Percentiles rank a stretch among this genome's conserved stretches.
Evolutionary conservation across 1,140 invertebrate species (phyloP).

Genomic region (Cotesia glomerata): DNA sequence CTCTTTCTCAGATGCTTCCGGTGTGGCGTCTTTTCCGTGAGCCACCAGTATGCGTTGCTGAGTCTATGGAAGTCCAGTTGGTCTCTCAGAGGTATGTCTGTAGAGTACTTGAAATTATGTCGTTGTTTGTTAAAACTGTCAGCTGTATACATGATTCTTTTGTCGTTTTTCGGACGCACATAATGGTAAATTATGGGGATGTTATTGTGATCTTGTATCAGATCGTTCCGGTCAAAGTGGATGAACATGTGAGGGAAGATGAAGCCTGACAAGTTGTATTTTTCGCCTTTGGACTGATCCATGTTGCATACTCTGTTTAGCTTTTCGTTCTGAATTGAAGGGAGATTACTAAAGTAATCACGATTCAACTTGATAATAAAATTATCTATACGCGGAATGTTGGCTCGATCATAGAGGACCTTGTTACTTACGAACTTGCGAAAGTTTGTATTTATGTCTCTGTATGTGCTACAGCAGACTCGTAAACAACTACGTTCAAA

Average conservation of each 20-base stretch:
- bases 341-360: neutral
- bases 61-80: constrained; percentile 1
- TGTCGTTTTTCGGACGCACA: neutral
- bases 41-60: neutral
- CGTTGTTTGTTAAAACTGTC: too few species aligned
- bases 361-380: constrained; percentile 1
- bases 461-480: neutral
- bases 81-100: neutral
- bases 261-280: neutral
- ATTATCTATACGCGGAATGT: neutral
- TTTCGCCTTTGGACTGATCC: too few species aligned
- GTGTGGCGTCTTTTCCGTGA: neutral
- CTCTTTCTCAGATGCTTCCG: neutral
- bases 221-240: neutral
- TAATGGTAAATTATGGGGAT: constrained; percentile 7
- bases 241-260: constrained; percentile 2
- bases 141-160: neutral
- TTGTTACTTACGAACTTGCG: too few species aligned
- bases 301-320: neutral
- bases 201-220: constrained; percentile 10
- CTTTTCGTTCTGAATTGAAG: too few species aligned
- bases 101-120: neutral
- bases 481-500: constrained; percentile 17
- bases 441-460: too few species aligned
- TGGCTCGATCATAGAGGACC: too few species aligned